phyloP scores from a whole-genome alignment of 2,888 invertebrate species.

The Ctenicera cuprea region DNA sequence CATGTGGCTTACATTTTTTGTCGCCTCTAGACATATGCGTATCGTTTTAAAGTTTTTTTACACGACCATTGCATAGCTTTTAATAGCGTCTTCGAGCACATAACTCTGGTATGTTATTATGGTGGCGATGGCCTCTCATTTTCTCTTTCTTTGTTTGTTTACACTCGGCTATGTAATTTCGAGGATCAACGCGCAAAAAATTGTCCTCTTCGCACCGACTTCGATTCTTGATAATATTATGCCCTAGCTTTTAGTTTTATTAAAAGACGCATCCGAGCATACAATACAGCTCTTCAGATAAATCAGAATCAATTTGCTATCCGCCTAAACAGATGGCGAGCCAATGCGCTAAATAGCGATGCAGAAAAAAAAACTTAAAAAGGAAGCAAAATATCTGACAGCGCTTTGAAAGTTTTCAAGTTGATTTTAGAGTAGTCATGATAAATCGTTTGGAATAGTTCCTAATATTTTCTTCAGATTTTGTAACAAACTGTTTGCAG shows the following conservation, averaged over 20 bases:
- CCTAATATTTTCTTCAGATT: neutral
- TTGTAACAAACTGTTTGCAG: no score
- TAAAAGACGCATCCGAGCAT: slow-evolving; percentile 47
- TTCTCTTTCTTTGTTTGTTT: slow-evolving; percentile 33
- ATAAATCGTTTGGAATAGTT: slow-evolving; percentile 9
- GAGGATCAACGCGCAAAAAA: slow-evolving; percentile 22
- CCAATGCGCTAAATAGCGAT: slow-evolving; percentile 32
- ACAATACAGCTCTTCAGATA: slow-evolving; percentile 8
- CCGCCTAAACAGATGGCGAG: slow-evolving; percentile 36
- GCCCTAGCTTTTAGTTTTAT: slow-evolving; percentile 50
- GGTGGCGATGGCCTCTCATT: slow-evolving; percentile 38
- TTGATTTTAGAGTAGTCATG: neutral
- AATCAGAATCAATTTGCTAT: slow-evolving; percentile 44
- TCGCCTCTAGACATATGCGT: slow-evolving; percentile 55
- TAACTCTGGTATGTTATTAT: slow-evolving; percentile 38
- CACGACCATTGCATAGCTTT: slow-evolving; percentile 48
- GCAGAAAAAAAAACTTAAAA: neutral
- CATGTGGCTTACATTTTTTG: slow-evolving; percentile 55
- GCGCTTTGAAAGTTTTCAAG: neutral
- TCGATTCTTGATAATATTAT: slow-evolving; percentile 30
- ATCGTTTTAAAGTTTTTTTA: slow-evolving; percentile 52
- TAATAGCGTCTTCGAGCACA: slow-evolving; percentile 39
- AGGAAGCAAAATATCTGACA: slow-evolving; percentile 5
- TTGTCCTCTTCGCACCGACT: slow-evolving; percentile 20
- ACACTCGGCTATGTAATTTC: slow-evolving; percentile 21